Conservation (phyloP, 2,888 invertebrate species). For the Unio delphinus region DNA sequence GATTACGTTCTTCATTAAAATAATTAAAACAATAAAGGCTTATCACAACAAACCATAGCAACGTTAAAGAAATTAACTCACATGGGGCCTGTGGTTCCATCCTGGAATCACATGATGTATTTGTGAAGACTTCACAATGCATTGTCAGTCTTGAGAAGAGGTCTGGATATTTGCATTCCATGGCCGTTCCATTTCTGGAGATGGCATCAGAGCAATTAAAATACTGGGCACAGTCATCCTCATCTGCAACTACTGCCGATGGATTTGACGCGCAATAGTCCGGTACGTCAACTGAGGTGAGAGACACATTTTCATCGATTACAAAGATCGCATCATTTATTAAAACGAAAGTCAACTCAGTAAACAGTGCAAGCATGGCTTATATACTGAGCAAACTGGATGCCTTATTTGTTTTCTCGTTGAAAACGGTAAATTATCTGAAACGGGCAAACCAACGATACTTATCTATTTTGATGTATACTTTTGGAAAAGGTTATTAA, state of each 20-base stretch:
- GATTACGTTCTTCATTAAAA: too few relatives aligned
- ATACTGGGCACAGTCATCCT: slow-evolving; percentile 34
- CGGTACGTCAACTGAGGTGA: slow-evolving; percentile 28
- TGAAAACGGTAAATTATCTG: too few relatives aligned
- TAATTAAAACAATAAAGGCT: background rate
- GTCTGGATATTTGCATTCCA: slow-evolving; percentile 51
- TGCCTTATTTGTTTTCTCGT: too few relatives aligned
- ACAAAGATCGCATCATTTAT: too few relatives aligned
- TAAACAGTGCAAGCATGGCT: too few relatives aligned
- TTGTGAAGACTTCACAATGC: slow-evolving; percentile 36
- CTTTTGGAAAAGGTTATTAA: too few relatives aligned
- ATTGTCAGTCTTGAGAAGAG: slow-evolving; percentile 37
- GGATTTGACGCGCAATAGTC: slow-evolving; percentile 34
- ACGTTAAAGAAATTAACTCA: slow-evolving; percentile 19
- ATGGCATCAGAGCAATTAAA: slow-evolving; percentile 26
- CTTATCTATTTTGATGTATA: too few relatives aligned
- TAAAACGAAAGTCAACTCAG: too few relatives aligned
- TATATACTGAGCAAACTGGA: too few relatives aligned
- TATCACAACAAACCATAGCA: too few relatives aligned
- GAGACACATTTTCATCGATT: too few relatives aligned
- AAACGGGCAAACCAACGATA: too few relatives aligned
- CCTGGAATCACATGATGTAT: slow-evolving; percentile 40
- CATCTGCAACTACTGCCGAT: slow-evolving; percentile 22
- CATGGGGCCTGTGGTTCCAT: slow-evolving; percentile 45
- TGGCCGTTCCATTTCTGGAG: slow-evolving; percentile 7